Percentiles rank a stretch among this genome's conserved stretches.
Evolutionary conservation across 2,797 vertebrate genomes (phyloP).

Genomic region (Schizopygopsis malacanthus): DNA sequence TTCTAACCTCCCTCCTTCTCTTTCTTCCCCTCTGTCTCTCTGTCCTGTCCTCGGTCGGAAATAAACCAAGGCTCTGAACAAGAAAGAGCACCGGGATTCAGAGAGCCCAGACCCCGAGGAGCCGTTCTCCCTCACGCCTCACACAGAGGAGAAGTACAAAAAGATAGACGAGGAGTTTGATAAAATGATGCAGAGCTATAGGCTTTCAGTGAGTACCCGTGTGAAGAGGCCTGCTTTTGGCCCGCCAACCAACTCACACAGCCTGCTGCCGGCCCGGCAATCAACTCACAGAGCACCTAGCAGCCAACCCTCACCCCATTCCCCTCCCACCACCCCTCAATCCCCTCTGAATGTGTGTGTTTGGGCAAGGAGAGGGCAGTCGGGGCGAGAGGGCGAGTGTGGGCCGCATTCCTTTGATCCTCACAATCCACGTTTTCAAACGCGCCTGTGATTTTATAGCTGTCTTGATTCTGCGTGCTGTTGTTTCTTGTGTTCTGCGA

Average conservation of each 20-base stretch:
- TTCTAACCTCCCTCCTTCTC: constrained; percentile 69
- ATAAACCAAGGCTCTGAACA: constrained; percentile 94
- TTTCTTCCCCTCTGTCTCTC: constrained; percentile 61
- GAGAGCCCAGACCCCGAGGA: constrained; percentile 97
- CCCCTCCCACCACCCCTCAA: constrained; percentile 57
- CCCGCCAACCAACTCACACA: constrained; percentile 63
- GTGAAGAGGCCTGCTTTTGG: constrained; percentile 59
- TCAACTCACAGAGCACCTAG: constrained; percentile 63
- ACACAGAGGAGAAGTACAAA: constrained; percentile 99
- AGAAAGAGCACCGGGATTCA: constrained; percentile 98
- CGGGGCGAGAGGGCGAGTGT: constrained; percentile 42
- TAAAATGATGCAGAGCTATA: constrained; percentile 99
- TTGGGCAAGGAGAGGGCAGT: constrained; percentile 52
- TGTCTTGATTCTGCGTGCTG: constrained; percentile 43
- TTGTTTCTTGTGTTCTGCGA: constrained; percentile 46
- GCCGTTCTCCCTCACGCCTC: constrained; percentile 96
- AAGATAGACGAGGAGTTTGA: constrained; percentile 99
- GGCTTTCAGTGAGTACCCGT: constrained; percentile 97
- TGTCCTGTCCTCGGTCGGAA: constrained; percentile 59
- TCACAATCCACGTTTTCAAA: constrained; percentile 29
- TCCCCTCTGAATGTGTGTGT: constrained; percentile 66
- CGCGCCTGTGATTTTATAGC: constrained; percentile 40
- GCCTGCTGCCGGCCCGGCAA: constrained; percentile 63
- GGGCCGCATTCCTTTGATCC: constrained; percentile 12
- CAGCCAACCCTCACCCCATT: constrained; percentile 58